These are phyloP conservation scores for Chelonus insularis DNA, from an alignment of 1,140 invertebrate species.

Conservation along the genomic window DNA sequence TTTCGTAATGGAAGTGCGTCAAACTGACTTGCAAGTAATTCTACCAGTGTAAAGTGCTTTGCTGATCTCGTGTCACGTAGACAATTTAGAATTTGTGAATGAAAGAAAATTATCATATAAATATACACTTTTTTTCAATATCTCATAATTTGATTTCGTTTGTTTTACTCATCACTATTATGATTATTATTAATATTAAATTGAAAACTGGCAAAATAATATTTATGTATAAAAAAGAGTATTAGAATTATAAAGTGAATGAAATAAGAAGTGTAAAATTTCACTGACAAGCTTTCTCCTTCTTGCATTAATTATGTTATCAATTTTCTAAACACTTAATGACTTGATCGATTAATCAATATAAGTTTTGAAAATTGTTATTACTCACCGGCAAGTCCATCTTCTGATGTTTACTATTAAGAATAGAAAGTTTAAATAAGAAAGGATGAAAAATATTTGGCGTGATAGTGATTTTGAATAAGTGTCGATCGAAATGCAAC, in stretches of 20 bases:
- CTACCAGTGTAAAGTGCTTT: not conserved
- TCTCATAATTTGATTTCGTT: no score
- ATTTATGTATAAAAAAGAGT: not conserved
- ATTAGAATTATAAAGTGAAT: not conserved
- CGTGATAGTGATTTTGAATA: no score
- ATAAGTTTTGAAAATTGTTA: not conserved
- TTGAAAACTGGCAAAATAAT: not conserved
- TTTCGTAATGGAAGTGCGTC: not conserved
- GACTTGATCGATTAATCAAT: not conserved
- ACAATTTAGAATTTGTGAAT: no score
- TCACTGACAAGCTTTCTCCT: slow-evolving; percentile 10
- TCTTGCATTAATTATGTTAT: not conserved
- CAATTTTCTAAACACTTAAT: not conserved
- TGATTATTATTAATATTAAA: no score
- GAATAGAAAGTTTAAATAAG: not conserved
- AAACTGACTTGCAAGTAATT: slow-evolving; percentile 13
- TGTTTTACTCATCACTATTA: no score
- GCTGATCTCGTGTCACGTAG: not conserved
- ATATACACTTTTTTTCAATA: no score
- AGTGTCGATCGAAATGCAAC: no score
- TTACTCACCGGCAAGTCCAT: slow-evolving; percentile 39
- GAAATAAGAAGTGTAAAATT: not conserved
- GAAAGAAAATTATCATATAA: no score
- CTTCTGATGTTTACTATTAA: not conserved
- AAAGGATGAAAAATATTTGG: no score